Base-by-base conservation (phyloP, 2,888 invertebrate species). In the Yponomeuta malinellus region DNA sequence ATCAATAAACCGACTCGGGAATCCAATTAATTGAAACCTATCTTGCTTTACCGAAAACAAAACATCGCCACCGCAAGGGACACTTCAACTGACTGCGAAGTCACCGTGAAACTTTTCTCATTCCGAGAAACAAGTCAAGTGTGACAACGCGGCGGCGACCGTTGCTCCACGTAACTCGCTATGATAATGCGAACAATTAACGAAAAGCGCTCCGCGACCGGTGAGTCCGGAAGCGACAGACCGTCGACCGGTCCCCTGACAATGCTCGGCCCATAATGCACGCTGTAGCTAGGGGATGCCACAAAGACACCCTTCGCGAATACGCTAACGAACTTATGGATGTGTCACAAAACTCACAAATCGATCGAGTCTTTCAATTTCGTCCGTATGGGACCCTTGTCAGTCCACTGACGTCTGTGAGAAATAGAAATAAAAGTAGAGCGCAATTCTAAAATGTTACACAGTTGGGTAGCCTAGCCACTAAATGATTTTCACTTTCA, bases 181-280 rank as follows among this genome's bases (percentile, higher is more conserved):
- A 63, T 70, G 72, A 69, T 67, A 67, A 68, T 74, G 74, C 74
- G 75, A 82, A 85, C 82, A 84, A 85, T 83, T 74, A 78, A 75
- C 75, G 76, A 78, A 79, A 77, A 79, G 77, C 73, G 73, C 73
- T 74, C 75, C 68, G 52, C 52, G 52, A 70, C 70, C 70, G 70
- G 70, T 70, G 70, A 63, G 63, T 48, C 70, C 64, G 70, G 64
- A 70, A 70, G 70, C 59, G 48, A 29, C 31, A 8, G 64, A 70
- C 48, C 65, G 48, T 23, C 10, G 64, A 70, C 63, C 65, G 48
- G 48, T 70, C 64, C 64, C 29, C 9, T n/a, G 43, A 70, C 65
- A 64, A 43, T 70, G 48, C 43, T 2, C 52, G 64, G 23, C 29
- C 48, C 12, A 70, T 48, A 70, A 65, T 64, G 23, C 12, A 33